phyloP scores from a whole-genome alignment of 2,113 vertebrate species.

The Papio anubis region DNA sequence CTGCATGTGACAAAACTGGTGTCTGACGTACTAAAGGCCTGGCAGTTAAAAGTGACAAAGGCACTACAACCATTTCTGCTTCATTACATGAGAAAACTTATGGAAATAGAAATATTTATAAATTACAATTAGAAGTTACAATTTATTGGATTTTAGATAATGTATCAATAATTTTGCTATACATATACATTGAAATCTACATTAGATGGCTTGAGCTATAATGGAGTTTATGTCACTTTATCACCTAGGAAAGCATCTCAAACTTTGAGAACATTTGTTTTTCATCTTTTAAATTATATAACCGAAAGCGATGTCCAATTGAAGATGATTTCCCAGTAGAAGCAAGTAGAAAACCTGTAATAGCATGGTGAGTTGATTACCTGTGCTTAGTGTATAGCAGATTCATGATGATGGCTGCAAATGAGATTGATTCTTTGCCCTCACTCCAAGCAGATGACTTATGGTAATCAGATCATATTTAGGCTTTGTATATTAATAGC shows the following conservation, averaged over 20 bases:
- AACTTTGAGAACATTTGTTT: neutral
- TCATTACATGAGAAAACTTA: neutral
- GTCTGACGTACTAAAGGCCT: neutral
- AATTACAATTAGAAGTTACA: neutral
- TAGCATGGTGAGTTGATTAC: conserved; percentile 1
- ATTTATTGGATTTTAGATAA: neutral
- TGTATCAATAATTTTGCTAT: neutral
- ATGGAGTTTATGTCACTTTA: neutral
- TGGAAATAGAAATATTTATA: neutral
- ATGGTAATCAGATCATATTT: neutral
- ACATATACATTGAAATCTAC: neutral
- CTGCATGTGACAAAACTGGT: neutral
- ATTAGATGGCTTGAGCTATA: neutral
- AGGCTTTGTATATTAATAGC: neutral
- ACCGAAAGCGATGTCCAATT: neutral
- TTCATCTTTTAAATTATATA: neutral
- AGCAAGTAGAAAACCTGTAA: neutral
- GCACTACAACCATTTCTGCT: neutral
- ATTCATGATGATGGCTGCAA: neutral
- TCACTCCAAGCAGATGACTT: neutral
- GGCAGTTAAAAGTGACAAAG: neutral
- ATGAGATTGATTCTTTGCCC: neutral
- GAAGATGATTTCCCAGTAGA: neutral
- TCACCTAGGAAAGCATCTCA: neutral
- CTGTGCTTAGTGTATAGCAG: neutral